Conservation (phyloP, 2,888 invertebrate species). For the Lycia hirtaria region DNA sequence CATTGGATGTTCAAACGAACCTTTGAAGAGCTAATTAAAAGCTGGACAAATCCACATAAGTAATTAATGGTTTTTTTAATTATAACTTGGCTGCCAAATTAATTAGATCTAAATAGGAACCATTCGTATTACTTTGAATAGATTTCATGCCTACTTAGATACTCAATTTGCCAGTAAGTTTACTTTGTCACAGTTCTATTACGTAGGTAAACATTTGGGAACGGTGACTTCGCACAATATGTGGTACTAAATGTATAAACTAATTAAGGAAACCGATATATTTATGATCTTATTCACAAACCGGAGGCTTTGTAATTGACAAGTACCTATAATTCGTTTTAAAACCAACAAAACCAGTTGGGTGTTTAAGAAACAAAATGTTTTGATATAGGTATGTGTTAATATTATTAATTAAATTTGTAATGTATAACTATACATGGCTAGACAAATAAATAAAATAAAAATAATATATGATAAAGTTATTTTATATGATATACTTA, state of each 20-base stretch:
- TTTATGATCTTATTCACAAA: neutral
- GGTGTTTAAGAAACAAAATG: too few species aligned
- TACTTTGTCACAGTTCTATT: slow-evolving; percentile 11
- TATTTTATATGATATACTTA: too few species aligned
- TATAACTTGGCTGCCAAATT: neutral
- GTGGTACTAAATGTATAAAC: slow-evolving; percentile 10
- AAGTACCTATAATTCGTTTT: too few species aligned
- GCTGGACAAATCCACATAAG: neutral
- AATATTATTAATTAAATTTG: too few species aligned
- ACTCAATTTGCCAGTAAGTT: slow-evolving; percentile 14
- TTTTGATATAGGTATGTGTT: too few species aligned
- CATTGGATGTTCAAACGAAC: neutral
- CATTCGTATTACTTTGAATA: neutral
- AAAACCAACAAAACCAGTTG: too few species aligned
- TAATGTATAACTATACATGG: too few species aligned
- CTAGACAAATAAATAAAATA: too few species aligned
- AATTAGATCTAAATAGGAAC: neutral
- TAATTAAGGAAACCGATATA: neutral
- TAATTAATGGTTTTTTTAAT: neutral
- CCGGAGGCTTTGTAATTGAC: too few species aligned
- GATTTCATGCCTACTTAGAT: slow-evolving; percentile 10
- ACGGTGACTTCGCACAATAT: slow-evolving; percentile 2
- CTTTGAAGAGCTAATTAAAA: slow-evolving; percentile 5
- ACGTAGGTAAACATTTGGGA: slow-evolving; percentile 6
- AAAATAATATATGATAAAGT: too few species aligned